phyloP scores from a whole-genome alignment of 1,140 invertebrate genomes.

The Drosophila subpulchrella region DNA sequence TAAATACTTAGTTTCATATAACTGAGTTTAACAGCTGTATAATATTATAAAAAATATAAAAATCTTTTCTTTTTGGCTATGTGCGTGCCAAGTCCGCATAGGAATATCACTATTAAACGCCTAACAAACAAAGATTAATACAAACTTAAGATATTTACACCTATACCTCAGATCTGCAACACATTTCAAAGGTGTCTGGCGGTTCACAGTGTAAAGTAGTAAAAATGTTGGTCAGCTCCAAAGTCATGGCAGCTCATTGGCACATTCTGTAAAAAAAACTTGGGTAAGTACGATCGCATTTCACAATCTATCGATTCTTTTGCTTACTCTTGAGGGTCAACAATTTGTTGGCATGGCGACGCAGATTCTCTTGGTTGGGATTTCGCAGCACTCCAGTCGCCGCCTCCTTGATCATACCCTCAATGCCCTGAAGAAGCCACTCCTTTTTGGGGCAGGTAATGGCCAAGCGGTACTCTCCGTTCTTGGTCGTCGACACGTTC shows the following conservation, averaged over 20 bases:
- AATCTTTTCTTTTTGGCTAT: background rate
- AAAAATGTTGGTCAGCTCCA: background rate
- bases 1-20: slow-evolving; percentile 1
- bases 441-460: slow-evolving; percentile 58
- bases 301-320: background rate
- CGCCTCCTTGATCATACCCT: slow-evolving; percentile 64
- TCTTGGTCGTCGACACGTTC: slow-evolving; percentile 41
- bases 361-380: slow-evolving; percentile 40
- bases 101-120: slow-evolving; percentile 11
- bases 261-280: slow-evolving; percentile 41
- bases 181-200: slow-evolving; percentile 15
- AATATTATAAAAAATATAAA: slow-evolving; percentile 43
- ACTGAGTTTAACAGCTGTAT: slow-evolving; percentile 11
- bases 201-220: background rate
- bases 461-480: slow-evolving; percentile 54
- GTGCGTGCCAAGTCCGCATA: background rate
- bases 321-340: slow-evolving; percentile 57
- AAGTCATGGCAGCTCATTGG: slow-evolving; percentile 46
- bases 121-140: slow-evolving; percentile 7
- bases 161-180: slow-evolving; percentile 3
- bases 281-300: background rate
- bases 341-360: slow-evolving; percentile 50
- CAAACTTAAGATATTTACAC: background rate
- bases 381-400: slow-evolving; percentile 41
- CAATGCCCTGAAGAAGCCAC: slow-evolving; percentile 48